Percentiles rank a stretch among this genome's conserved stretches.
Conservation (phyloP, 2,113 vertebrate species). For the Gymnarchus niloticus region DNA sequence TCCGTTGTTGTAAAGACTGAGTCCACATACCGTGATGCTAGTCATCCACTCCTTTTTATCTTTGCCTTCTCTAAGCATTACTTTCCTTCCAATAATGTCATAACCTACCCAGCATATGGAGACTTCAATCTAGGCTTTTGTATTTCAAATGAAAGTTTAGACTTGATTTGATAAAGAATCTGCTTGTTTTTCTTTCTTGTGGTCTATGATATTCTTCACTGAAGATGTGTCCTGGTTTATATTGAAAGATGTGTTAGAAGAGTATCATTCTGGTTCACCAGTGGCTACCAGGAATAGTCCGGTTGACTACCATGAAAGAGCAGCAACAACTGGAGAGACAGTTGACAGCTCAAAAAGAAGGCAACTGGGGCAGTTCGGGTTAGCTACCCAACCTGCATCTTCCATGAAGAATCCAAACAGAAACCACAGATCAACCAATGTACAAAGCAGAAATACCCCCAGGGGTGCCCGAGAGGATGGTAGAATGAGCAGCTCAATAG, state of each 20-base stretch:
- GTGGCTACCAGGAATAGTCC: not conserved
- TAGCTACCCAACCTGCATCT: not conserved
- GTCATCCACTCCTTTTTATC: not conserved
- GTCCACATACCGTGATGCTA: not conserved
- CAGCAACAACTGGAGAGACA: too few relatives aligned
- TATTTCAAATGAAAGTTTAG: not conserved
- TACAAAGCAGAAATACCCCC: too few relatives aligned
- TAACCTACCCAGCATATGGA: not conserved
- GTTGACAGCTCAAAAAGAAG: not conserved
- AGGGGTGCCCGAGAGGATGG: too few relatives aligned
- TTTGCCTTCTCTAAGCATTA: not conserved
- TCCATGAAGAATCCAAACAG: not conserved
- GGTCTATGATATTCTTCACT: too few relatives aligned
- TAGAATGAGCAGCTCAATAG: too few relatives aligned
- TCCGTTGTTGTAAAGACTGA: not conserved
- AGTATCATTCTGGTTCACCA: too few relatives aligned
- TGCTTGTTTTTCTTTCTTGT: not conserved
- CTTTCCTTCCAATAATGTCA: not conserved
- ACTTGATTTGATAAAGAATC: not conserved
- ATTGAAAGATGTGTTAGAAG: too few relatives aligned
- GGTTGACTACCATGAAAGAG: not conserved
- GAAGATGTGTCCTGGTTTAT: too few relatives aligned
- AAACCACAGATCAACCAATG: too few relatives aligned
- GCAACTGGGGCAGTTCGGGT: not conserved
- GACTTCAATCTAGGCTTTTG: not conserved